Conservation (phyloP, 1,140 invertebrate genomes). For the Theocolax elegans region DNA sequence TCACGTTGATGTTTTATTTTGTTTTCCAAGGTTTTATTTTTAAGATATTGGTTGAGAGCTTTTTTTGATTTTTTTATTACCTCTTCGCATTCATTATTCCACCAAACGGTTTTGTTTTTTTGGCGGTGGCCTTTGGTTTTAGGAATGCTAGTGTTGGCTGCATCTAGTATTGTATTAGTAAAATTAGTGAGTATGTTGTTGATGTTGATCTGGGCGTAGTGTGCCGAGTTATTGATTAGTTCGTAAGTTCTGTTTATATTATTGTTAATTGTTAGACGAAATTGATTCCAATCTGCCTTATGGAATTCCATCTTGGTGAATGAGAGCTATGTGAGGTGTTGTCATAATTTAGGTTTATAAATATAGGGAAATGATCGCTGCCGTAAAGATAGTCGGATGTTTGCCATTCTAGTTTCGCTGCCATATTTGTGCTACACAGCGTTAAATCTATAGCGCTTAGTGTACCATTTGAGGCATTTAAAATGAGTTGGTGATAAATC, state of each 20-base stretch:
- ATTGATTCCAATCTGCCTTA: neutral
- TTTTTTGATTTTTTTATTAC: neutral
- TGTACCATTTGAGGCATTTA: neutral
- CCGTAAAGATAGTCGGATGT: neutral
- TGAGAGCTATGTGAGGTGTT: neutral
- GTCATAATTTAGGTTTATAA: neutral
- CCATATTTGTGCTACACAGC: neutral
- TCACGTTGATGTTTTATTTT: no score
- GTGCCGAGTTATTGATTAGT: neutral
- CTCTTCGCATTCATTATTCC: no score
- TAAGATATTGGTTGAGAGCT: conserved; percentile 37
- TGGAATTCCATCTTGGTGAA: neutral
- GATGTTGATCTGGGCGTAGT: neutral
- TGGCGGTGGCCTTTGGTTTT: no score
- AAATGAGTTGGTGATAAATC: no score
- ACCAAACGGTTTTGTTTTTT: no score
- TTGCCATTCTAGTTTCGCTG: neutral
- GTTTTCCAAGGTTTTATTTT: conserved; percentile 46
- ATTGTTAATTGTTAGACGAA: neutral
- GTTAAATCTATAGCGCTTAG: neutral
- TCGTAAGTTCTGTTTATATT: no score
- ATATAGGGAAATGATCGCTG: neutral
- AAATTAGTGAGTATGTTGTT: no score
- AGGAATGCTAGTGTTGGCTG: no score
- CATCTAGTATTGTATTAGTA: no score